phyloP scores from a whole-genome alignment of 2,888 invertebrate genomes.

The Caenorhabditis japonica region DNA sequence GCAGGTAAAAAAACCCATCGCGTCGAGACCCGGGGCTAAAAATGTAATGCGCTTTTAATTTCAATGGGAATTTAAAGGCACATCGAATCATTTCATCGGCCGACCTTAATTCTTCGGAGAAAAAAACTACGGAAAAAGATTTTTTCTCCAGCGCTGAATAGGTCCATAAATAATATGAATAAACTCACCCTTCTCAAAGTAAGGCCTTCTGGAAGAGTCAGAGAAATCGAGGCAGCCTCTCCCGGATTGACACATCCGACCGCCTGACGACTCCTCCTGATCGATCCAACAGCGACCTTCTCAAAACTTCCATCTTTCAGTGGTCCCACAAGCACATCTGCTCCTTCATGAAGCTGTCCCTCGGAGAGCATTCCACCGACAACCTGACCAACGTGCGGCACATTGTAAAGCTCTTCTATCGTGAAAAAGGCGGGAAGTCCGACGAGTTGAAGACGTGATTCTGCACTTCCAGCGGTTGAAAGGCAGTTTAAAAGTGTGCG shows the following conservation, averaged over 20 bases:
- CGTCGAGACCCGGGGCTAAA: too few relatives aligned
- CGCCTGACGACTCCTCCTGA: slow-evolving; percentile 86
- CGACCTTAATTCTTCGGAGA: too few relatives aligned
- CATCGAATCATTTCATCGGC: too few relatives aligned
- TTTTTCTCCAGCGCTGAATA: too few relatives aligned
- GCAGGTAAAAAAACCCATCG: too few relatives aligned
- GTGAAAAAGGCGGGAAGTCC: slow-evolving; percentile 82
- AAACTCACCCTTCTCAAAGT: slow-evolving; percentile 76
- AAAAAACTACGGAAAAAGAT: too few relatives aligned
- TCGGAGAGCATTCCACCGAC: slow-evolving; percentile 82
- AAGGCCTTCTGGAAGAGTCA: slow-evolving; percentile 79
- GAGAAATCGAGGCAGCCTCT: slow-evolving; percentile 88
- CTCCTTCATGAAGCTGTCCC: slow-evolving; percentile 88
- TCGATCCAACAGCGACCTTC: slow-evolving; percentile 83
- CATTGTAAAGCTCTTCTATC: slow-evolving; percentile 87
- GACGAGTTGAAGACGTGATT: slow-evolving; percentile 55
- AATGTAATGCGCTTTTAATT: too few relatives aligned
- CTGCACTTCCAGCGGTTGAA: slow-evolving; percentile 75
- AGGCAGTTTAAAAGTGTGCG: slow-evolving; percentile 85
- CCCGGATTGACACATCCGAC: slow-evolving; percentile 90
- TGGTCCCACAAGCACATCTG: slow-evolving; percentile 80
- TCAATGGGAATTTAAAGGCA: too few relatives aligned
- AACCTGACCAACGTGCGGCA: slow-evolving; percentile 77
- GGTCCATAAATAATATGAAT: neutral
- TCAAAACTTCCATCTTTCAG: slow-evolving; percentile 60